A percentile compares a stretch with the other conserved stretches of the same genome.
phyloP scores from a whole-genome alignment of 2,888 invertebrate species.

The Brassicogethes aeneus region DNA sequence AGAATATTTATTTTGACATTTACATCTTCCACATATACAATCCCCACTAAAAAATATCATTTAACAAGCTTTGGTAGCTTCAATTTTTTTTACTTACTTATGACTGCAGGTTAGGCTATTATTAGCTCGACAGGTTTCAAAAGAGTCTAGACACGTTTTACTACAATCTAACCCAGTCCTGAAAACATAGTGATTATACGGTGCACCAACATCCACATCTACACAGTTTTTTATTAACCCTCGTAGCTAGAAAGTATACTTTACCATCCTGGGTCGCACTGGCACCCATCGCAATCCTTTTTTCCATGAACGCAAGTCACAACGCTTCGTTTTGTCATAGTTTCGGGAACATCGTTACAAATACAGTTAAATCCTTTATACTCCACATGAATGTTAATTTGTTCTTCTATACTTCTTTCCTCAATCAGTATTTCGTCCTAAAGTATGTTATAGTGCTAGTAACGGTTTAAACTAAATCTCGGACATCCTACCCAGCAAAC shows the following conservation, averaged over 20 bases:
- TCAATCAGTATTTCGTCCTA: slow-evolving; percentile 56
- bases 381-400: slow-evolving; percentile 60
- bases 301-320: slow-evolving; percentile 41
- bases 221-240: slow-evolving; percentile 2
- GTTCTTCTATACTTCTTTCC: slow-evolving; percentile 67
- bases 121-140: neutral
- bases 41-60: neutral
- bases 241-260: slow-evolving; percentile 16
- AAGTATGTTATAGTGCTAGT: too few relatives aligned
- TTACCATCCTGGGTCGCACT: slow-evolving; percentile 56
- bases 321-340: slow-evolving; percentile 26
- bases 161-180: slow-evolving; percentile 3
- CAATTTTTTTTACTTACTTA: neutral
- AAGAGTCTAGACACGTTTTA: neutral
- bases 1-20: slow-evolving; percentile 14
- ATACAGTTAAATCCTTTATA: slow-evolving; percentile 23
- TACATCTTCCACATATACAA: slow-evolving; percentile 9
- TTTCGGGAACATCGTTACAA: slow-evolving; percentile 68
- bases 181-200: too few relatives aligned
- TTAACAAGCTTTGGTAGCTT: neutral
- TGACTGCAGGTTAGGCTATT: neutral
- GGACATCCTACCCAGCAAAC: too few relatives aligned
- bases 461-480: too few relatives aligned
- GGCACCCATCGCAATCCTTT: slow-evolving; percentile 46
- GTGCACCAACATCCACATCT: too few relatives aligned